These are phyloP conservation scores for Drymonia ruficornis DNA, from an alignment of 2,888 invertebrate genomes.

Conservation along the genomic window DNA sequence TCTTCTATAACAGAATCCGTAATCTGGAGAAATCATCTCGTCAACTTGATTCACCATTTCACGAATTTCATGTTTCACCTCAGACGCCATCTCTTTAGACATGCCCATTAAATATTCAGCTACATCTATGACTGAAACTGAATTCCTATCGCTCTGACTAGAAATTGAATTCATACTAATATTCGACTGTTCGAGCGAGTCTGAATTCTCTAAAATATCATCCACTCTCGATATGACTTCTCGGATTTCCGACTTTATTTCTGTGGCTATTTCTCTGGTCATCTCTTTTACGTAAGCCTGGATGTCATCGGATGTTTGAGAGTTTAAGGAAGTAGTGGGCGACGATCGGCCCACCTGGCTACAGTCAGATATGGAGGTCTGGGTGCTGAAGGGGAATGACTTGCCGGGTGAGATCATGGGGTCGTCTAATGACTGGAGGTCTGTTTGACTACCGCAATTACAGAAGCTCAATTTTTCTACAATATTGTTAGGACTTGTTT, in stretches of 20 bases:
- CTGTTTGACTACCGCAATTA: conserved; percentile 90
- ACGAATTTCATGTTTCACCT: conserved; percentile 91
- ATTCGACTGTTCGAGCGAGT: conserved; percentile 83
- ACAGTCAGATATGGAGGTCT: conserved; percentile 82
- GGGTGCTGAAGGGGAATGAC: conserved; percentile 75
- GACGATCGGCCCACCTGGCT: conserved; percentile 83
- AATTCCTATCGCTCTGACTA: conserved; percentile 87
- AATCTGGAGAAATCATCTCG: conserved; percentile 86
- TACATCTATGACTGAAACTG: conserved; percentile 90
- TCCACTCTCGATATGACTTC: conserved; percentile 92
- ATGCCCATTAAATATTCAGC: conserved; percentile 92
- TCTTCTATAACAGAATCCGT: conserved; percentile 64
- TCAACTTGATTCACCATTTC: conserved; percentile 91
- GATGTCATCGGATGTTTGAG: conserved; percentile 86
- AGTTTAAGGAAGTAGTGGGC: conserved; percentile 81
- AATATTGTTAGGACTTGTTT: conserved; percentile 71
- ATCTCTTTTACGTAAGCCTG: conserved; percentile 91
- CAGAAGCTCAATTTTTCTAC: conserved; percentile 81
- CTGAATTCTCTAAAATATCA: conserved; percentile 90
- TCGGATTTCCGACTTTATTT: conserved; percentile 92
- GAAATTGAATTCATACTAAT: conserved; percentile 80
- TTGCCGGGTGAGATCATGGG: conserved; percentile 75
- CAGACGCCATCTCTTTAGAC: conserved; percentile 91
- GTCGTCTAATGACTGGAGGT: conserved; percentile 87
- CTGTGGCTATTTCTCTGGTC: conserved; percentile 91